A percentile compares a stretch with the other conserved stretches of the same genome.
Conservation (phyloP, 2,888 invertebrate genomes). For the Dorcus parallelipipedus region DNA sequence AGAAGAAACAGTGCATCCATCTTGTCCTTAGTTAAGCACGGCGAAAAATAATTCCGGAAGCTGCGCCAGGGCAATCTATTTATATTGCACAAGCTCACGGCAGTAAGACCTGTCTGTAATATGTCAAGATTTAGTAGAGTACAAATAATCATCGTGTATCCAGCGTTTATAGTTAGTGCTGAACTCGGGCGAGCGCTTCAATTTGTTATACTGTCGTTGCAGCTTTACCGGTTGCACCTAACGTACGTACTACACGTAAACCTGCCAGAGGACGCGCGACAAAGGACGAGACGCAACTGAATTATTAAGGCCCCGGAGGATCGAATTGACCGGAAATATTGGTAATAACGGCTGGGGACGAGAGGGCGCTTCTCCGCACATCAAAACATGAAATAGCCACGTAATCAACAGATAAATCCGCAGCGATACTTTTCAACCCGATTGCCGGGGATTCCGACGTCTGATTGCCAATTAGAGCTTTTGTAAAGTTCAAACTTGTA, state of each 20-base stretch:
- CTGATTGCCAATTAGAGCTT: slow-evolving; percentile 8
- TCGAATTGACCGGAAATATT: neutral
- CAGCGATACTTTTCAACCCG: neutral
- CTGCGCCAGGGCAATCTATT: slow-evolving; percentile 21
- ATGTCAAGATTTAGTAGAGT: slow-evolving; percentile 35
- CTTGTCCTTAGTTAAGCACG: slow-evolving; percentile 11
- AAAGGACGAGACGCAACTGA: neutral
- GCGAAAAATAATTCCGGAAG: slow-evolving; percentile 9
- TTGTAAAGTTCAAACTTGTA: neutral
- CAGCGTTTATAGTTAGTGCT: slow-evolving; percentile 33
- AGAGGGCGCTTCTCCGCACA: neutral
- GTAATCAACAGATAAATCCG: slow-evolving; percentile 1
- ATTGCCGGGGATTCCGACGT: slow-evolving; percentile 2
- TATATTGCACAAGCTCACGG: slow-evolving; percentile 28
- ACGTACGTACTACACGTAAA: neutral
- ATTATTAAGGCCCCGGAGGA: neutral
- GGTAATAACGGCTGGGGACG: neutral
- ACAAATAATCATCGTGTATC: slow-evolving; percentile 36
- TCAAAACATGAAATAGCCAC: neutral
- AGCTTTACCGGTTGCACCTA: slow-evolving; percentile 9
- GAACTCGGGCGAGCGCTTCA: slow-evolving; percentile 31
- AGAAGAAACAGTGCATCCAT: slow-evolving; percentile 5
- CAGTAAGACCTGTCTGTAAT: slow-evolving; percentile 29
- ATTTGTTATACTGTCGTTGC: slow-evolving; percentile 30
- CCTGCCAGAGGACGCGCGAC: slow-evolving; percentile 2